Percentiles rank a stretch among this genome's conserved stretches.
These are phyloP conservation scores for Heliopora coerulea DNA, from an alignment of 92 coral and sea anemone species.

Conservation along the genomic window DNA sequence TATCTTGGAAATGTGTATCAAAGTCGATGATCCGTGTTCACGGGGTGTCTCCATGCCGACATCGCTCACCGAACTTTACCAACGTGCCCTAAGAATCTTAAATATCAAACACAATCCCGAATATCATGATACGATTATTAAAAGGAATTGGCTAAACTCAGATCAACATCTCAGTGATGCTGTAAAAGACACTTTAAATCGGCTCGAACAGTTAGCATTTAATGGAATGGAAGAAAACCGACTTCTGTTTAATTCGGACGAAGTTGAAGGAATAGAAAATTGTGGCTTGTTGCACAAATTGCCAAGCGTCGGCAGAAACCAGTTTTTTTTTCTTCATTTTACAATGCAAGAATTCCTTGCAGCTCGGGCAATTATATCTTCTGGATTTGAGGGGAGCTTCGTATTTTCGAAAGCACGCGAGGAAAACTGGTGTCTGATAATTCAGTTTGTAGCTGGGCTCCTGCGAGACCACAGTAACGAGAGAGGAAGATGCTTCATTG, in stretches of 20 bases:
- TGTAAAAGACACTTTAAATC: too few species aligned
- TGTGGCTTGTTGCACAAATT: background rate
- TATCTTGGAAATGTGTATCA: constrained; percentile 5
- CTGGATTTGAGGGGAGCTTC: background rate
- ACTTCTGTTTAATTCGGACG: background rate
- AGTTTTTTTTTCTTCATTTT: constrained; percentile 14
- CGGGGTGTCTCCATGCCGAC: background rate
- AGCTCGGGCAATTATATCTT: background rate
- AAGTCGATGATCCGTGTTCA: background rate
- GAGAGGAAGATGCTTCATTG: too few species aligned
- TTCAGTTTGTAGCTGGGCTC: constrained; percentile 29
- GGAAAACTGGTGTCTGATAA: constrained; percentile 6
- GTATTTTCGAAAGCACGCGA: background rate
- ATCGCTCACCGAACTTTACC: constrained; percentile 23
- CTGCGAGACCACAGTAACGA: background rate
- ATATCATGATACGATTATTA: background rate
- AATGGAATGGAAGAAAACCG: background rate
- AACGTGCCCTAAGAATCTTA: constrained; percentile 9
- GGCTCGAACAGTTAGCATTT: constrained; percentile 13
- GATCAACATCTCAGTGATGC: too few species aligned
- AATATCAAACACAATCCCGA: background rate
- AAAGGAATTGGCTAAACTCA: too few species aligned
- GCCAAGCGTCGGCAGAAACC: background rate
- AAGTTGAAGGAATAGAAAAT: constrained; percentile 1
- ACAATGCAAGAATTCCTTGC: constrained; percentile 32